A percentile compares a stretch with the other conserved stretches of the same genome.
Conservation (phyloP, 2,113 vertebrate genomes). For the Menidia beryllina region DNA sequence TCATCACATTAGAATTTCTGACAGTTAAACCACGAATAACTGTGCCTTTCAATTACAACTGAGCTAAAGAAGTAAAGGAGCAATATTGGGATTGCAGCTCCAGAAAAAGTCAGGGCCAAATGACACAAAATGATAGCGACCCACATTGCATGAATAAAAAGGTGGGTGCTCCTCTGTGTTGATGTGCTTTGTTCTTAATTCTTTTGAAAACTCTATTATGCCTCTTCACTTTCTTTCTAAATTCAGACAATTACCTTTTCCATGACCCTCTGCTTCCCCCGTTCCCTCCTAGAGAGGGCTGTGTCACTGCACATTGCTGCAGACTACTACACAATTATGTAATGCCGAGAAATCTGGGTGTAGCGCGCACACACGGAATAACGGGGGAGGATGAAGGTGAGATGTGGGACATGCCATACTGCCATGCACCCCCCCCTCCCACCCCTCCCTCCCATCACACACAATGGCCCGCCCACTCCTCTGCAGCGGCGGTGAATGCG, state of each 20-base stretch:
- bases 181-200: conserved; percentile 7
- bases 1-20: too few species aligned
- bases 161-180: too few species aligned
- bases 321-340: conserved; percentile 61
- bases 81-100: too few species aligned
- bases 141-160: too few species aligned
- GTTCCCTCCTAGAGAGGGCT: conserved; percentile 24
- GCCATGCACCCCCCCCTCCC: conserved; percentile 32
- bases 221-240: conserved; percentile 22
- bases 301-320: conserved; percentile 63
- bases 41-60: too few species aligned
- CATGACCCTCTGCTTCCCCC: neutral
- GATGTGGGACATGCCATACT: conserved; percentile 56
- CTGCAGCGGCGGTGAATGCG: conserved; percentile 46
- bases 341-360: conserved; percentile 63
- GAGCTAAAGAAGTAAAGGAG: too few species aligned
- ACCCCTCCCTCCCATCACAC: conserved; percentile 14
- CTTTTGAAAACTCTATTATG: neutral
- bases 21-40: too few species aligned
- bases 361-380: conserved; percentile 25
- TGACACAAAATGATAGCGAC: too few species aligned
- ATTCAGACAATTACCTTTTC: conserved; percentile 34
- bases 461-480: conserved; percentile 16
- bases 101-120: too few species aligned
- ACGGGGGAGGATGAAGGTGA: conserved; percentile 30